phyloP scores from a whole-genome alignment of 2,797 vertebrate species.

The Pangasius larnaudii region DNA sequence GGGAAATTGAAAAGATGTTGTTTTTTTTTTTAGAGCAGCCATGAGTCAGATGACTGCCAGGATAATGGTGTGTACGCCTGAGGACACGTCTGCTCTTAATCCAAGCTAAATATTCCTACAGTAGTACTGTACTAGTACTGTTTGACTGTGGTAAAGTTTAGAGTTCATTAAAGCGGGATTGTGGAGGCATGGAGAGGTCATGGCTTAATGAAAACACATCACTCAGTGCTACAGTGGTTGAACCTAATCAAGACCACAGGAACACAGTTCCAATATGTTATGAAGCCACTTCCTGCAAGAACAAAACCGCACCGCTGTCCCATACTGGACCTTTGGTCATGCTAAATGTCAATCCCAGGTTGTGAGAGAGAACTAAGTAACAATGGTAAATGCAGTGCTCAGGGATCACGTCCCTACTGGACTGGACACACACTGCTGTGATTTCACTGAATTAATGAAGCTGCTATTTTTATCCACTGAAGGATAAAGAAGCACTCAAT shows the following conservation, averaged over 20 bases:
- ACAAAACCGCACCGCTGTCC: slow-evolving; percentile 52
- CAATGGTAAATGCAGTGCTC: neutral
- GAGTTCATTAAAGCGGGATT: slow-evolving; percentile 76
- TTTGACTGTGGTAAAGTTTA: slow-evolving; percentile 66
- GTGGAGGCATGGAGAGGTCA: slow-evolving; percentile 62
- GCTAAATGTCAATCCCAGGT: slow-evolving; percentile 64
- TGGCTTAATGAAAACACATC: slow-evolving; percentile 61
- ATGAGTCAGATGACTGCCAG: slow-evolving; percentile 5
- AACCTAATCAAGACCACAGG: slow-evolving; percentile 68
- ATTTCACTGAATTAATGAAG: slow-evolving; percentile 31
- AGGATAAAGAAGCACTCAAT: neutral
- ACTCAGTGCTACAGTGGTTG: slow-evolving; percentile 65
- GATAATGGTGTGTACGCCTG: neutral
- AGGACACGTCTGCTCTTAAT: slow-evolving; percentile 44
- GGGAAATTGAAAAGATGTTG: neutral
- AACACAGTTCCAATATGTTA: slow-evolving; percentile 63
- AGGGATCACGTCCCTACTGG: neutral
- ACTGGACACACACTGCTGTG: slow-evolving; percentile 14
- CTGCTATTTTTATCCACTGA: neutral
- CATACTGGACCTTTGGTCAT: slow-evolving; percentile 61
- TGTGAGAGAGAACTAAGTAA: slow-evolving; percentile 50
- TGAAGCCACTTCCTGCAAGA: slow-evolving; percentile 57
- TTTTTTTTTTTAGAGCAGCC: neutral
- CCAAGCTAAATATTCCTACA: slow-evolving; percentile 1
- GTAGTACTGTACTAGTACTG: slow-evolving; percentile 40